Conservation (phyloP, 2,113 vertebrate genomes). For the Neotoma lepida region DNA sequence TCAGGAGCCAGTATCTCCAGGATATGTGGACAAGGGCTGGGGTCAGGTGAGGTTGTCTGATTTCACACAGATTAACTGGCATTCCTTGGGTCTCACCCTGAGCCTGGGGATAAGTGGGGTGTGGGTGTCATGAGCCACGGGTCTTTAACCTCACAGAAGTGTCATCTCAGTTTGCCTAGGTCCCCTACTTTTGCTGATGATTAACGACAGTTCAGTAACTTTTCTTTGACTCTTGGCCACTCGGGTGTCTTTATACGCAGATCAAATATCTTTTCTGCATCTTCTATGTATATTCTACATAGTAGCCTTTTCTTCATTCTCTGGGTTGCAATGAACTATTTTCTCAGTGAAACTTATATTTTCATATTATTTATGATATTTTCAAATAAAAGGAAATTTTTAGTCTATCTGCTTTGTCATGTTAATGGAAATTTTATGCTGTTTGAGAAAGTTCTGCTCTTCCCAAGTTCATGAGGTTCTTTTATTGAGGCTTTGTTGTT, state of each 20-base stretch:
- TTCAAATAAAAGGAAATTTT: not conserved
- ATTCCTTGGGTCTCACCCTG: not conserved
- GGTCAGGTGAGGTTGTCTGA: not conserved
- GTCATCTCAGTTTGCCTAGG: not conserved
- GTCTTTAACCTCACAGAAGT: not conserved
- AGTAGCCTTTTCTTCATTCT: not conserved
- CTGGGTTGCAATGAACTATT: not conserved
- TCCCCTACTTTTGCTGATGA: not conserved
- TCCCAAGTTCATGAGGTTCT: not conserved
- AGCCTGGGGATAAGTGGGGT: too few relatives aligned
- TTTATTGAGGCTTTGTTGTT: not conserved
- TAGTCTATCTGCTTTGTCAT: not conserved
- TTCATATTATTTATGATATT: not conserved
- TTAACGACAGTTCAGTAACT: not conserved
- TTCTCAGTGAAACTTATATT: not conserved
- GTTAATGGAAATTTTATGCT: not conserved
- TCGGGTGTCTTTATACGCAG: not conserved
- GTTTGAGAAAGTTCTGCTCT: not conserved
- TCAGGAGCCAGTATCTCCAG: not conserved
- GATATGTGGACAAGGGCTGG: not conserved
- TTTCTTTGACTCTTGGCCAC: not conserved
- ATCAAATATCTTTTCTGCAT: not conserved
- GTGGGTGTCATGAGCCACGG: not conserved
- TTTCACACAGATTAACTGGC: not conserved
- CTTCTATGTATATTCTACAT: not conserved